Base-by-base conservation (phyloP, 2,797 vertebrate genomes). In the Rallus crepitans region DNA sequence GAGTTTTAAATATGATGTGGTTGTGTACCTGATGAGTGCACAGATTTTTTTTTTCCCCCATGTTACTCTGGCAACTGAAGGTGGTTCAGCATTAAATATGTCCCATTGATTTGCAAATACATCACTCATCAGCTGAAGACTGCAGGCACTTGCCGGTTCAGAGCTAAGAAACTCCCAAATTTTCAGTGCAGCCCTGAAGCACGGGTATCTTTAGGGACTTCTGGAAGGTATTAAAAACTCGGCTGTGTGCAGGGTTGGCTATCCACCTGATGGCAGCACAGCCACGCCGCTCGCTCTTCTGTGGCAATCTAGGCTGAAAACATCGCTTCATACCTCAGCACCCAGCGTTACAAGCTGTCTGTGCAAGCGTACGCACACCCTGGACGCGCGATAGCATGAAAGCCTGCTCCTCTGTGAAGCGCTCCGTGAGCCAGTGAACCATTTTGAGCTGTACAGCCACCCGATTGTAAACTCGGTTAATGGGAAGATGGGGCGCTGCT, bases 261-360 rank as follows among this genome's bases (percentile, higher is more conserved):
- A 19, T 35, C 97, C 98, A 82, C 97, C 68, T 79, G 98, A 91
- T 83, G 97, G 97, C 95, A 97, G 92, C 85, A 95, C 19, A 80
- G 65, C 39, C 80, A n/a, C 21, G 2, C 55, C 68, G 82, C 48
- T 95, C 53, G 40, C 66, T 42, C 11, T 37, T 66, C 33, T 59
- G 45, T 7, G 12, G 6, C 1, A 0, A 10, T 7, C 23, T 31
- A 3, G 33, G 35, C 85, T 90, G 70, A 57, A 92, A 69, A 60
- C 13, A 47, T 0, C 21, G 11, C 15, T 82, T 50, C 45, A 48
- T 75, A 9, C 12, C 6, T 87, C 73, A 93, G 42, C 56, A 9
- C 27, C 18, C 39, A 19, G 64, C 1, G 0, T 85, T 80, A 56
- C 42, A 91, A 93, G 69, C n/a, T 47, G 15, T 50, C 7, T 40